Base-by-base conservation (phyloP, 2,888 invertebrate species). In the Palloptera scutellata region DNA sequence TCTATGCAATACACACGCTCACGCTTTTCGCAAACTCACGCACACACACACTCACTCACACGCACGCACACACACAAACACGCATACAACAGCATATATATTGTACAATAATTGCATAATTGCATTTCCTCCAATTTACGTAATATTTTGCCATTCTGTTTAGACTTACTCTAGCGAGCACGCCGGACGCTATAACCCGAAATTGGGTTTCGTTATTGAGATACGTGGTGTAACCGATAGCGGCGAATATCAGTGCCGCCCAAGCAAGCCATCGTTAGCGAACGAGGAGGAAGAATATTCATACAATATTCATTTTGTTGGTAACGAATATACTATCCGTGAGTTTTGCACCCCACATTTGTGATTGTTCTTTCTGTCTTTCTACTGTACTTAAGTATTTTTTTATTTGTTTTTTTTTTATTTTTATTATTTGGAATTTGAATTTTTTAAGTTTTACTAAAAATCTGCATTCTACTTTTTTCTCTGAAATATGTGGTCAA, bases 261-360 rank as follows among this genome's bases (percentile, higher is more conserved):
- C 84, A 9, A 77, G 79, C 75, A 61, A 74, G 5, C 82, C 83
- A 15, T 74, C 77, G n/a, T 74, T 70, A 68, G 72, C 69, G 3
- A 76, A 84, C 60, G 80, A 82, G 70, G 80, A 77, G 71, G 83
- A 84, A 73, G 70, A 67, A 68, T 71, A 72, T 62, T 19, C 64
- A 70, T 72, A 80, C 66, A 59, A 67, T 66, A 76, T 81, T 77
- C 65, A 72, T 73, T 81, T 78, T 76, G 73, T 72, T 78, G 83
- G 83, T 84, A 82, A 82, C 83, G 78, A 79, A 79, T 74, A 77
- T 74, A 76, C 81, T 83, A 76, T 81, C 82, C 80, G 83, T 83
- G 83, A 83, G 83, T 83, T 81, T 79, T 81, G 81, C 81, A 81
- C 82, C 81, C 81, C 82, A 77, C 77, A 80, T 81, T 84, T 83